These are phyloP conservation scores for Monarcha castaneiventris DNA, from an alignment of 2,113 vertebrate genomes.

Conservation along the genomic window DNA sequence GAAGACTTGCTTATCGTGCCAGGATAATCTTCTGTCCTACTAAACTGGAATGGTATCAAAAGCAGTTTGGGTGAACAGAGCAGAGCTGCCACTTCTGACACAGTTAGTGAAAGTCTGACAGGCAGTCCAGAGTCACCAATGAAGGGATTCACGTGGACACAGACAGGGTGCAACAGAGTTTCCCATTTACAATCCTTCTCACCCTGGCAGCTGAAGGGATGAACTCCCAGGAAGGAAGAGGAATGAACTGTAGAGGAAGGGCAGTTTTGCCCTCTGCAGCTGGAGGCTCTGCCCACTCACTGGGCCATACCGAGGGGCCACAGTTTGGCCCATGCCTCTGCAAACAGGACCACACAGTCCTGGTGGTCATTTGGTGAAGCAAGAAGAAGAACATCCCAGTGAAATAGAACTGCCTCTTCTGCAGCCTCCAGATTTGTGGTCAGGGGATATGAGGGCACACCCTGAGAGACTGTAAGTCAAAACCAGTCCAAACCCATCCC, in stretches of 20 bases:
- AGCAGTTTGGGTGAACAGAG: background rate
- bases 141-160: rapidly evolving
- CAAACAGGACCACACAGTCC: rapidly evolving
- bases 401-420: background rate
- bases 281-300: rapidly evolving
- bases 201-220: background rate
- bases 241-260: background rate
- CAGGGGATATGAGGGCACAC: rapidly evolving
- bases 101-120: background rate
- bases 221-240: background rate
- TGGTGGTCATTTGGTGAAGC: rapidly evolving
- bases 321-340: background rate
- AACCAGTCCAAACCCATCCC: background rate
- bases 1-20: background rate
- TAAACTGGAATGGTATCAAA: background rate
- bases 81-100: background rate
- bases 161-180: background rate
- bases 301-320: rapidly evolving
- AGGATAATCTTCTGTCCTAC: background rate
- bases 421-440: rapidly evolving
- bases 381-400: background rate
- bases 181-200: background rate
- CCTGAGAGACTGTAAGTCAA: background rate
- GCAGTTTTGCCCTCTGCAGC: background rate
- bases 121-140: rapidly evolving